Evolutionary conservation across 2,797 vertebrate species (phyloP).

Genomic region (Helarctos malayanus): DNA sequence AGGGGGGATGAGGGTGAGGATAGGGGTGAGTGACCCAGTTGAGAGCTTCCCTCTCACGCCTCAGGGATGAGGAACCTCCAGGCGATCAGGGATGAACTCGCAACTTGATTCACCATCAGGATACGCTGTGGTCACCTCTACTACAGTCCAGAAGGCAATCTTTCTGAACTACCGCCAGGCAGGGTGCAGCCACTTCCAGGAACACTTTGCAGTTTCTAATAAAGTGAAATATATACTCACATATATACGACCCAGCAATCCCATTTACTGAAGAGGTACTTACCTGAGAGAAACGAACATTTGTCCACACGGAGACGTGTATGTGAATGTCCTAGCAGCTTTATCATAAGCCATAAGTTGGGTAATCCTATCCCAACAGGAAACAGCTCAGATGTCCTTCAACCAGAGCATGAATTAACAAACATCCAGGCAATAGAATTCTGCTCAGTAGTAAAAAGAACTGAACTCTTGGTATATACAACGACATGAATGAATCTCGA

Average conservation of each 20-base stretch:
- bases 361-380: background rate
- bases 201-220: slow-evolving; percentile 9
- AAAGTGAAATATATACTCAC: background rate
- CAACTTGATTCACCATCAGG: background rate
- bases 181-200: background rate
- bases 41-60: background rate
- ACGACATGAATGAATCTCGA: background rate
- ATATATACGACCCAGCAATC: background rate
- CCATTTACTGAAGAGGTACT: background rate
- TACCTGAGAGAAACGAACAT: background rate
- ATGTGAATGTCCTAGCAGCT: background rate
- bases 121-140: background rate
- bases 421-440: background rate
- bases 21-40: background rate
- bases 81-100: background rate
- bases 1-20: background rate
- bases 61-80: background rate
- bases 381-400: background rate
- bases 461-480: background rate
- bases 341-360: background rate
- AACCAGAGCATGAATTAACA: background rate
- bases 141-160: background rate
- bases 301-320: background rate
- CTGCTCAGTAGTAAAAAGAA: background rate
- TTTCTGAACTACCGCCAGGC: background rate